Base-by-base conservation (phyloP, 2,113 vertebrate species). In the Poeciliopsis prolifica region DNA sequence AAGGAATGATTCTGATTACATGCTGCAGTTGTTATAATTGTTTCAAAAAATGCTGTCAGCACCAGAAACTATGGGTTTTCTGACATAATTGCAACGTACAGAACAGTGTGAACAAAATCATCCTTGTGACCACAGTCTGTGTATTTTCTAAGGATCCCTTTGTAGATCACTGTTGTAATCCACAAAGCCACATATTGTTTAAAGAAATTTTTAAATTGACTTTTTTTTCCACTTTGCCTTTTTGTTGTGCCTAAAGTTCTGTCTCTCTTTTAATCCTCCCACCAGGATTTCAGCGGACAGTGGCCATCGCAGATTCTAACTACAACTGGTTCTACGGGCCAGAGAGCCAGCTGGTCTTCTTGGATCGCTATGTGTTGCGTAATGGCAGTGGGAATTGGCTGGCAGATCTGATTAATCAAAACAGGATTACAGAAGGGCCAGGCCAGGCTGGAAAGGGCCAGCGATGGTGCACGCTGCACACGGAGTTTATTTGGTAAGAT, bases 321-420 rank as follows among this genome's bases (percentile, higher is more conserved):
- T 99, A 98, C 85, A 99, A 99, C 93, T 99, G 98, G 98, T 99
- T 99, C 93, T 99, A 99, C 0, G 98, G 98, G 9, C 98, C 98
- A 0, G 98, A 99, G 92, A 99, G 98, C 82, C 98, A 99, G 85
- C 90, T 99, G 92, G 97, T 98, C 64, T 99, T 99, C 89, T 90
- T 99, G 7, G 98, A 99, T 89, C 97, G 95, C 68, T 99, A 96
- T 5, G 96, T 99, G 74, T 93, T 99, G 95, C 95, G 97, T 70
- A 99, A 99, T 0, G 98, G 98, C 88, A 98, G 97, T 11, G 98
- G 97, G 31, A 99, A 99, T 92, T 99, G 98, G 97, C 80, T 99
- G 86, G 98, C 98, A 48, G 95, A 97, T 63, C 93, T 95, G 73
- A 98, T 99, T 91, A 95, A 96, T 81, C 95, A 91, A 81, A 96